A percentile compares a stretch with the other conserved stretches of the same genome.
phyloP scores from a whole-genome alignment of 2,797 vertebrate species.

The Hemitrygon akajei region DNA sequence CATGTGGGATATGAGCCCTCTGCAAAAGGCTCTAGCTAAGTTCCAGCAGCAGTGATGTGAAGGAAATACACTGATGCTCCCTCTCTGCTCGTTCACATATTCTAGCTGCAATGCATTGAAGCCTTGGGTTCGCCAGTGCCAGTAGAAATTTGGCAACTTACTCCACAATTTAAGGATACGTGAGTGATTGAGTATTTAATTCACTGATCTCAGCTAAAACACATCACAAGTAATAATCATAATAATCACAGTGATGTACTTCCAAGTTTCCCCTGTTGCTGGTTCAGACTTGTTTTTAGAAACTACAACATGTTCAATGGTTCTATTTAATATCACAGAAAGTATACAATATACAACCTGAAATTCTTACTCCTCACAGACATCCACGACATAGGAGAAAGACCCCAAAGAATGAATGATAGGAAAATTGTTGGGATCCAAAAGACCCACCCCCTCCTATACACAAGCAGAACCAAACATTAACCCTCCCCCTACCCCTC shows the following conservation, averaged over 20 bases:
- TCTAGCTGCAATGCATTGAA: constrained; percentile 18
- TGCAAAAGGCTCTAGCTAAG: not conserved
- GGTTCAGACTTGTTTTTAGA: not conserved
- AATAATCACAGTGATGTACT: not conserved
- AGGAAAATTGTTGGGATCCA: too few species aligned
- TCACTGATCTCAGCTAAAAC: not conserved
- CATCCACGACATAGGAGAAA: too few species aligned
- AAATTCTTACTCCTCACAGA: too few species aligned
- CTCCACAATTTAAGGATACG: not conserved
- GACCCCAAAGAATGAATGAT: too few species aligned
- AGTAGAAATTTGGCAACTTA: constrained; percentile 21
- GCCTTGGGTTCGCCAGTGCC: not conserved
- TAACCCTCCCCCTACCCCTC: too few species aligned
- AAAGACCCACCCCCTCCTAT: too few species aligned
- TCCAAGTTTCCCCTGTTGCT: not conserved
- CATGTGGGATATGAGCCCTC: constrained; percentile 49
- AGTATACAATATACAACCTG: too few species aligned
- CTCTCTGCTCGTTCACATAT: not conserved
- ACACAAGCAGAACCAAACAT: too few species aligned
- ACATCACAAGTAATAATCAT: not conserved
- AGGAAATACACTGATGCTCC: too few species aligned
- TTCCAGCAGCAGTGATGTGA: not conserved
- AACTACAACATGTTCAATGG: not conserved
- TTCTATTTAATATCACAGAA: too few species aligned
- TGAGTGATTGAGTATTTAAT: not conserved